Evolutionary conservation across 2,797 vertebrate species (phyloP).

Genomic region (Rhynchonycteris naso): DNA sequence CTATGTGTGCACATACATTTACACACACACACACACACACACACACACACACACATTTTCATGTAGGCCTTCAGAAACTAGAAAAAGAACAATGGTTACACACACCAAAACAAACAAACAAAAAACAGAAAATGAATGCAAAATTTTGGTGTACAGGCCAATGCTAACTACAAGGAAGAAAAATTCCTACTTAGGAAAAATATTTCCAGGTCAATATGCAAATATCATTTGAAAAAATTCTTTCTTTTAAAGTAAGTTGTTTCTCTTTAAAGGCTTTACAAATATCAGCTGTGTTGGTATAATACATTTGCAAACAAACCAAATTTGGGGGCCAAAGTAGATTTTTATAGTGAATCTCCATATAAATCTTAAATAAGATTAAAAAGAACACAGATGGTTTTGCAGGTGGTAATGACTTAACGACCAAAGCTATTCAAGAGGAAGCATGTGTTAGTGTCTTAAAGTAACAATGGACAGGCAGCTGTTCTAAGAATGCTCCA

Average conservation of each 20-base stretch:
- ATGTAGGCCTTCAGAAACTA: background rate
- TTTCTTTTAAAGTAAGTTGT: slow-evolving; percentile 56
- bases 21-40: background rate
- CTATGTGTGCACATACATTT: background rate
- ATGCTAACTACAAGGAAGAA: background rate
- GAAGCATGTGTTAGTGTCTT: slow-evolving; percentile 40
- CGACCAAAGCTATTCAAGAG: slow-evolving; percentile 1
- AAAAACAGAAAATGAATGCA: background rate
- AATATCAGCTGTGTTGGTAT: slow-evolving; percentile 74
- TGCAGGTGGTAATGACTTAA: slow-evolving; percentile 65
- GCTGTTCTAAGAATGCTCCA: background rate
- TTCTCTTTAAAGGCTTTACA: slow-evolving; percentile 59
- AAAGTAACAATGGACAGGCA: slow-evolving; percentile 1
- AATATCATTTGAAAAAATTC: slow-evolving; percentile 43
- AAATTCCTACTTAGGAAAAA: background rate
- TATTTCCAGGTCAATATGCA: slow-evolving; percentile 9
- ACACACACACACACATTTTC: background rate
- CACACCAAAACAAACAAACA: background rate
- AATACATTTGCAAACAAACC: slow-evolving; percentile 70
- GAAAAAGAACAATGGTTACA: background rate
- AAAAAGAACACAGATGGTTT: slow-evolving; percentile 70
- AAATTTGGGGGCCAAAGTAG: slow-evolving; percentile 62
- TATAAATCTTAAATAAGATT: slow-evolving; percentile 70
- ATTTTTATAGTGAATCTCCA: slow-evolving; percentile 66
- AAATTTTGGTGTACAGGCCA: background rate